Base-by-base conservation (phyloP, 2,888 invertebrate genomes). In the Sussaba pulchella region DNA sequence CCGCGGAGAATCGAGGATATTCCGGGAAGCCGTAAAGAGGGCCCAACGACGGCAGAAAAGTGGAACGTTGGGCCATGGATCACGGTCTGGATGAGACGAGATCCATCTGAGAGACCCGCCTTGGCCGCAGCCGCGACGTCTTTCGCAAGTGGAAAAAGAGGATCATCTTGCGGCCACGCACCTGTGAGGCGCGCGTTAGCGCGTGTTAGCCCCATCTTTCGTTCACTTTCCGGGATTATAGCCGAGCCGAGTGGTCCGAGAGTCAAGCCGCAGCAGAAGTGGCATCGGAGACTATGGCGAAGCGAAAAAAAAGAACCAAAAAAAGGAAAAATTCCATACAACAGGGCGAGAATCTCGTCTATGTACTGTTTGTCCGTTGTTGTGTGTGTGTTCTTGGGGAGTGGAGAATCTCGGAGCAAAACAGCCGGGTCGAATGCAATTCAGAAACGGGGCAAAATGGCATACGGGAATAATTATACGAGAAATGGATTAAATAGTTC, bases 121-220 rank as follows among this genome's bases (percentile, higher is more conserved):
- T 54, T 61, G 52, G 61, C 39, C 24, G 66, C 39, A 24, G 66
- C 81, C 73, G 67, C 72, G 67, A 81, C 45, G 73, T 81, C 61
- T 77, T 73, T 81, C 73, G 69, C 77, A 59, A 69, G 24, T 41
- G 69, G 50, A 54, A 73, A 45, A 73, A 69, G 67, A 52, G 63
- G 39, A 75, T 76, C 76, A 66, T 63, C 74, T 54, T 41, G 52
- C 50, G n/a, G 59, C 64, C 81, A 81, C 82, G 82, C 82, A 82
- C 82, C 82, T 82, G 82, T 80, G 81, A 67, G 76, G 61, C 70
- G 77, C 70, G 73, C 76, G 75, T 5, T 6, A 71, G 47, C 71
- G 54, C 77, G 67, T 77, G 31, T 73, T 64, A 63, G 39, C 67
- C 36, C 47, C 3, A 31, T 36, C n/a, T 63, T 43, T 63, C 69